These are phyloP conservation scores for Anoplopoma fimbria DNA, from an alignment of 2,113 vertebrate species.

Conservation along the genomic window DNA sequence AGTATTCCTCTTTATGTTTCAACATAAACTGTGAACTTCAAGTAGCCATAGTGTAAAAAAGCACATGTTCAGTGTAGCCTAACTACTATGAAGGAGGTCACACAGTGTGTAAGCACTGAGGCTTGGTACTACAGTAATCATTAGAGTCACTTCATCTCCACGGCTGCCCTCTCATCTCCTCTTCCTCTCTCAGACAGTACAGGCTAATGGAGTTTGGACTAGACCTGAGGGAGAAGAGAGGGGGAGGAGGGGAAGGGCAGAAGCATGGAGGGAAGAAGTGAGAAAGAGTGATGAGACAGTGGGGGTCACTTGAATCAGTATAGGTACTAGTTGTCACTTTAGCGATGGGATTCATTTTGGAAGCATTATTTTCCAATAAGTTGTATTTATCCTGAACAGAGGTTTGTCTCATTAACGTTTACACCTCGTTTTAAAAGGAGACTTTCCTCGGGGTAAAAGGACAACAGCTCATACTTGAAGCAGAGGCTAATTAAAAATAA, in stretches of 20 bases:
- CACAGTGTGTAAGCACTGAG: slow-evolving; percentile 26
- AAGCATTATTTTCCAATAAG: slow-evolving; percentile 42
- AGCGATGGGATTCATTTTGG: slow-evolving; percentile 52
- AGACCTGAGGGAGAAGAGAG: slow-evolving; percentile 59
- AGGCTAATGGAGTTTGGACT: slow-evolving; percentile 65
- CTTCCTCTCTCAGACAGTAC: slow-evolving; percentile 30
- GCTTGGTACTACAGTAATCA: slow-evolving; percentile 53
- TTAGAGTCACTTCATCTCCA: slow-evolving; percentile 69
- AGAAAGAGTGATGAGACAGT: slow-evolving; percentile 19
- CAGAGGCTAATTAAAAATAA: slow-evolving; percentile 67
- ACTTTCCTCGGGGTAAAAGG: slow-evolving; percentile 46
- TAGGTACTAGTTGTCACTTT: slow-evolving; percentile 41
- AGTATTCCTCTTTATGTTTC: not conserved
- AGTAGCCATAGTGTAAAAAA: not conserved
- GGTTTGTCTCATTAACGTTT: slow-evolving; percentile 68
- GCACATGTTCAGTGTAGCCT: slow-evolving; percentile 14
- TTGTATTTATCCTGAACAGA: slow-evolving; percentile 54
- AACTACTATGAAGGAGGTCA: slow-evolving; percentile 33
- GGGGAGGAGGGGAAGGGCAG: not conserved
- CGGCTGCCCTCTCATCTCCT: slow-evolving; percentile 47
- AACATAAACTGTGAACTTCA: slow-evolving; percentile 12
- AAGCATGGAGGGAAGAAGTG: slow-evolving; percentile 10
- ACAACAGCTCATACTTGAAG: slow-evolving; percentile 61
- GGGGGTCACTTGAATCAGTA: slow-evolving; percentile 44
- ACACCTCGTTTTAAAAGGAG: slow-evolving; percentile 39